Percentiles rank a stretch among this genome's conserved stretches.
Evolutionary conservation across 2,797 vertebrate genomes (phyloP).

Genomic region (Ctenosaura bakeri): DNA sequence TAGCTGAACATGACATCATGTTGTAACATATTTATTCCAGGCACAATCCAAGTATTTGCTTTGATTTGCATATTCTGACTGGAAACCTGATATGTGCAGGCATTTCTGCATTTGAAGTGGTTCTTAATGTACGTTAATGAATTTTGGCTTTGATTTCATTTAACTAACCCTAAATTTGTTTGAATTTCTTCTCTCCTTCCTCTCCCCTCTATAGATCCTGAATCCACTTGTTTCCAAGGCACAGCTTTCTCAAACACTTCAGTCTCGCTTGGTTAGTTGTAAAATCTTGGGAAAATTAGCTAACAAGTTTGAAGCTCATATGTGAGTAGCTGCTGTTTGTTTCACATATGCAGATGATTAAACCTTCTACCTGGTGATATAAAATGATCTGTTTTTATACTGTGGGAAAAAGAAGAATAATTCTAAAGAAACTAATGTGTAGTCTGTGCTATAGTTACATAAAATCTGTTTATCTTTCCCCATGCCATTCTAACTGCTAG

Average conservation of each 20-base stretch:
- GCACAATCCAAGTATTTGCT: background rate
- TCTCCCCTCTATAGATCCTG: slow-evolving; percentile 84
- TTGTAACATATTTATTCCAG: background rate
- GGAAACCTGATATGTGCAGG: background rate
- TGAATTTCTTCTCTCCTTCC: slow-evolving; percentile 50
- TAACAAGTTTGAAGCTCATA: slow-evolving; percentile 91
- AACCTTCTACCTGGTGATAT: slow-evolving; percentile 48
- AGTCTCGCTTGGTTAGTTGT: slow-evolving; percentile 91
- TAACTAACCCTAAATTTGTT: slow-evolving; percentile 31
- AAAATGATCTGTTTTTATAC: slow-evolving; percentile 30
- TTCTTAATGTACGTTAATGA: slow-evolving; percentile 22
- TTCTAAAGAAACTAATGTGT: slow-evolving; percentile 16
- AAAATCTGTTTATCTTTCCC: background rate
- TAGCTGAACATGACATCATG: background rate
- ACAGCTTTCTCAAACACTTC: slow-evolving; percentile 91
- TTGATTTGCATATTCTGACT: background rate
- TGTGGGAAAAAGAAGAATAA: slow-evolving; percentile 35
- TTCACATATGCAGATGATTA: slow-evolving; percentile 48
- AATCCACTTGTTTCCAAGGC: slow-evolving; percentile 92
- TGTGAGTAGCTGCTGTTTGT: slow-evolving; percentile 83
- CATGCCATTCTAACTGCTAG: background rate
- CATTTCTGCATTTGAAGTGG: background rate
- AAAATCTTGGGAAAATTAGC: slow-evolving; percentile 93
- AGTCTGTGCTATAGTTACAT: background rate
- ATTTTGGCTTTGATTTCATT: slow-evolving; percentile 15